These are phyloP conservation scores for Melanotaenia boesemani DNA, from an alignment of 2,797 vertebrate species.

Conservation along the genomic window DNA sequence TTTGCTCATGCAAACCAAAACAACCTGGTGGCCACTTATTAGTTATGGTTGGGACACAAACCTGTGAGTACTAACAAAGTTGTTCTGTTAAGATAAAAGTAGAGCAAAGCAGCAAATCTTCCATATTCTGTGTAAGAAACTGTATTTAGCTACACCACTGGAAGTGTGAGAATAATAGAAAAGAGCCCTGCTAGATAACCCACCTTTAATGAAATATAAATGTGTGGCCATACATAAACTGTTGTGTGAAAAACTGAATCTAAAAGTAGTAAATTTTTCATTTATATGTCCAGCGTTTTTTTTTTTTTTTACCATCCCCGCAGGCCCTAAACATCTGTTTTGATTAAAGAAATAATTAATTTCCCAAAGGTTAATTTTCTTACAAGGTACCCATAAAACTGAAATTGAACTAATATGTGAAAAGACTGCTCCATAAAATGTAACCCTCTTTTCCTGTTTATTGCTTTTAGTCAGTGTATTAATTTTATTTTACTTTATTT, in stretches of 20 bases:
- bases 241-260: neutral
- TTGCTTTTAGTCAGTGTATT: conserved; percentile 20
- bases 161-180: neutral
- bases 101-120: neutral
- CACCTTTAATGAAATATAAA: neutral
- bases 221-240: conserved; percentile 2
- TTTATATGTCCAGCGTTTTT: conserved; percentile 21
- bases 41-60: neutral
- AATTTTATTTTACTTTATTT: no score
- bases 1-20: neutral
- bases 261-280: conserved; percentile 20
- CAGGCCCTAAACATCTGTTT: conserved; percentile 43
- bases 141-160: neutral
- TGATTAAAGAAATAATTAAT: conserved; percentile 29
- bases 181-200: neutral
- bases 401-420: conserved; percentile 6
- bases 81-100: neutral
- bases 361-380: conserved; percentile 23
- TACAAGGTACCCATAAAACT: conserved; percentile 31
- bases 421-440: conserved; percentile 26
- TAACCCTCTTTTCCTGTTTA: conserved; percentile 14
- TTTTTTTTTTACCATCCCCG: conserved; percentile 25
- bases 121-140: neutral
- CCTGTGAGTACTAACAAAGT: neutral
- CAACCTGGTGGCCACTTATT: neutral